Base-by-base conservation (phyloP, 2,113 vertebrate genomes). In the Hypocryptadius cinnamomeus region DNA sequence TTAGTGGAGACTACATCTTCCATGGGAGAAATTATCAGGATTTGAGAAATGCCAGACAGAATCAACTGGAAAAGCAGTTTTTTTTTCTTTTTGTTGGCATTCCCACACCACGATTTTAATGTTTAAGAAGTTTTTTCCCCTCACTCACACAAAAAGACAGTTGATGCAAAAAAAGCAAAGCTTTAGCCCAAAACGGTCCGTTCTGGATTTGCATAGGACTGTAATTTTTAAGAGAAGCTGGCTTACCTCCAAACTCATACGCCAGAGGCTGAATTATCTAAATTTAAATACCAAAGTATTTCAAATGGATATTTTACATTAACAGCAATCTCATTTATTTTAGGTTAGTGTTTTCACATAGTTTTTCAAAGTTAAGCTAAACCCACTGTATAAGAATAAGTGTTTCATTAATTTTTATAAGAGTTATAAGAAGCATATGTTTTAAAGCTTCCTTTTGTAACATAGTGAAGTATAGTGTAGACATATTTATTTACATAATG, bases 331-430 rank as follows among this genome's bases (percentile, higher is more conserved):
- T 86, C 24, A 50, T 76, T 80, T 54, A 84, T 85, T 93, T 94
- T 60, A 87, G 44, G 73, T 91, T 21, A 60, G 64, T 45, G 35
- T 65, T 77, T 94, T 86, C 87, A 81, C 42, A 8, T 85, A 95
- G 40, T 66, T 94, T 94, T 93, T 95, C 85, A 90, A 92, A 65
- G 69, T 80, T 83, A 85, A 56, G 56, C 45, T 78, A 68, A 70
- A 61, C 35, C 42, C n/a, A 61, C 57, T 79, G 50, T 50, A 15
- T 93, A 79, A 90, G 65, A 96, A 92, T 56, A 87, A 96, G 91
- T 91, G 89, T 93, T 95, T 95, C 73, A 93, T 96, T 90, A 87
- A 86, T 93, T 96, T 95, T 95, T 89, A 57, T 70, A 88, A 89
- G 83, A 70, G 33, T 92, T 96, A 96, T 94, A 88, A 73, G 63